Conservation (phyloP, 92 coral and sea anemone genomes). For the Umimayanthus chanpuru region DNA sequence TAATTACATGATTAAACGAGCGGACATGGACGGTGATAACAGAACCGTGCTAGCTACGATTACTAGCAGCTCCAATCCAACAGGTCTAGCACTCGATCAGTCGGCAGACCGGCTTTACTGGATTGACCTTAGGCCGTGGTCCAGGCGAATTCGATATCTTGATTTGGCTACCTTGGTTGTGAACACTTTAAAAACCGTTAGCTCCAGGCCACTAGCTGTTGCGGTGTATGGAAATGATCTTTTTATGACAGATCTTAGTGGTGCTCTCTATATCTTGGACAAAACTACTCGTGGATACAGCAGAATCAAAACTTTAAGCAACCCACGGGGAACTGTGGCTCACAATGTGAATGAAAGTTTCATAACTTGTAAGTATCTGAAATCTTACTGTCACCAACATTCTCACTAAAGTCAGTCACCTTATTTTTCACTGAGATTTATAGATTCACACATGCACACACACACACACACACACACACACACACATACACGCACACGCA, state of each 20-base stretch:
- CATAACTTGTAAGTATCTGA: neutral
- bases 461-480: no score
- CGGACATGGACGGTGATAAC: slow-evolving; percentile 30
- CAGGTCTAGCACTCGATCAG: slow-evolving; percentile 21
- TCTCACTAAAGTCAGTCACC: neutral
- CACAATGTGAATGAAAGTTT: slow-evolving; percentile 25
- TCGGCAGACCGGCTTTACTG: slow-evolving; percentile 20
- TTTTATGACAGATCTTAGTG: slow-evolving; percentile 1
- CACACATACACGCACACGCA: no score
- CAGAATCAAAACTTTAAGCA: neutral
- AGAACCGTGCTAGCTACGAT: neutral
- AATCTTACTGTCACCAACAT: neutral
- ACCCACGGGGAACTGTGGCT: slow-evolving; percentile 3
- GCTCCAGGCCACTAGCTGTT: neutral
- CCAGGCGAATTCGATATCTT: slow-evolving; percentile 3
- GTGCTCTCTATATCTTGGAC: neutral
- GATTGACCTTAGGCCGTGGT: neutral
- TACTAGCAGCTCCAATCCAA: neutral
- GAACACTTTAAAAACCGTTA: neutral
- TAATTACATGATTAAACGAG: neutral
- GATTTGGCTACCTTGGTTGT: neutral
- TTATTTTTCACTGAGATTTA: no score
- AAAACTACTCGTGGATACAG: slow-evolving; percentile 1
- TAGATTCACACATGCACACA: no score
- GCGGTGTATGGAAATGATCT: neutral